phyloP scores from a whole-genome alignment of 1,140 invertebrate species.

The Drosophila leontia region DNA sequence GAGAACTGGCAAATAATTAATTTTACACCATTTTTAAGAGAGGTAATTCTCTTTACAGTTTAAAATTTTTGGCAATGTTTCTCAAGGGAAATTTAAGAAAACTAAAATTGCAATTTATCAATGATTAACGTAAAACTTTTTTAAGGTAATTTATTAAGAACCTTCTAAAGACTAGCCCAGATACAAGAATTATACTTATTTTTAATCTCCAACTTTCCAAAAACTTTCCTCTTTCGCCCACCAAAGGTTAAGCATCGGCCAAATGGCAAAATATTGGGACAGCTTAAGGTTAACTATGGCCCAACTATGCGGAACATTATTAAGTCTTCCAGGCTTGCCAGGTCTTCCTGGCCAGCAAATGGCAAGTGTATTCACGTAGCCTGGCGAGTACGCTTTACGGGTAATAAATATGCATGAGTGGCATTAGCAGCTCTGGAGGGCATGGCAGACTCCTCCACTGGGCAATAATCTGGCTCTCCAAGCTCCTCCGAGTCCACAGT shows the following conservation, averaged over 20 bases:
- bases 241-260: background rate
- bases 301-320: conserved; percentile 24
- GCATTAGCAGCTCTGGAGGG: conserved; percentile 37
- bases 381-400: conserved; percentile 9
- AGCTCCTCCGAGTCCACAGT: conserved; percentile 8
- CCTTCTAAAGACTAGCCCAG: background rate
- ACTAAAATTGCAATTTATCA: background rate
- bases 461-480: conserved; percentile 29
- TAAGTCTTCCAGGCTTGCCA: background rate
- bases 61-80: background rate
- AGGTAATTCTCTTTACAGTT: background rate
- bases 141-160: background rate
- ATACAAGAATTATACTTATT: background rate
- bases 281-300: conserved; percentile 13
- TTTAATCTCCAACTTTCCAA: background rate
- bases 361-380: conserved; percentile 27
- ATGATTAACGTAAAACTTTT: background rate
- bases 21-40: background rate
- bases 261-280: conserved; percentile 7
- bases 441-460: conserved; percentile 6
- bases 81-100: no score
- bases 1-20: conserved; percentile 1
- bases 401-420: conserved; percentile 69
- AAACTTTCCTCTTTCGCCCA: background rate
- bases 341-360: background rate